These are phyloP conservation scores for Littorina saxatilis DNA, from an alignment of 1,140 invertebrate species.

Conservation along the genomic window DNA sequence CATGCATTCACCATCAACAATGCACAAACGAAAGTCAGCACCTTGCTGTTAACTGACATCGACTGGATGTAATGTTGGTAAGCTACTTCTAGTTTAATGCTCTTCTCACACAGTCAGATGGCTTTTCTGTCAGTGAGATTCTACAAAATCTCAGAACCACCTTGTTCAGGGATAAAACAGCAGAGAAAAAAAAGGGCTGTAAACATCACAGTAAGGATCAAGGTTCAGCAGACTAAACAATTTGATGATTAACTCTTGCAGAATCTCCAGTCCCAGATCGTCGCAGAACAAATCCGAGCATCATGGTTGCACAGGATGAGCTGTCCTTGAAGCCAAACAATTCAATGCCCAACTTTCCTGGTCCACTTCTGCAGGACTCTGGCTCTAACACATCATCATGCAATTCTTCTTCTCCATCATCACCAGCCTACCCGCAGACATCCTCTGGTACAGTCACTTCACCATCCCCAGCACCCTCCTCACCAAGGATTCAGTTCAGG, in stretches of 20 bases:
- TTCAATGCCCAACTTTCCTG: constrained; percentile 55
- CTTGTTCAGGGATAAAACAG: too few species aligned
- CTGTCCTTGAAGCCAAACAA: constrained; percentile 48
- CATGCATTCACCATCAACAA: too few species aligned
- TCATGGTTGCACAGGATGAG: constrained; percentile 40
- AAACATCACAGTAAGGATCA: too few species aligned
- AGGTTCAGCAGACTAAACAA: too few species aligned
- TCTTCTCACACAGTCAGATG: too few species aligned
- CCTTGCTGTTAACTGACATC: too few species aligned
- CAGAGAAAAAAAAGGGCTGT: too few species aligned
- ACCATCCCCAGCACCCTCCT: constrained; percentile 64
- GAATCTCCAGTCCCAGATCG: constrained; percentile 63
- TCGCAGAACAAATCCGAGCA: constrained; percentile 42
- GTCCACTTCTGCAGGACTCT: constrained; percentile 82
- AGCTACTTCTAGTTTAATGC: too few species aligned
- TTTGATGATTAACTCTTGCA: constrained; percentile 33
- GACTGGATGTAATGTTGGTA: too few species aligned
- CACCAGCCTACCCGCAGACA: constrained; percentile 82
- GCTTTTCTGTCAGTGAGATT: too few species aligned
- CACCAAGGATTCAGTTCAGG: constrained; percentile 82
- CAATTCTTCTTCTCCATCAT: constrained; percentile 96
- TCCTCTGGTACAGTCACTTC: constrained; percentile 59
- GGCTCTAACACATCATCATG: constrained; percentile 97
- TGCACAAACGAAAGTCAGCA: too few species aligned
- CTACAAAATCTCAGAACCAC: too few species aligned